These are phyloP conservation scores for Dendrocincla fuliginosa DNA, from an alignment of 2,797 vertebrate species.

Conservation along the genomic window DNA sequence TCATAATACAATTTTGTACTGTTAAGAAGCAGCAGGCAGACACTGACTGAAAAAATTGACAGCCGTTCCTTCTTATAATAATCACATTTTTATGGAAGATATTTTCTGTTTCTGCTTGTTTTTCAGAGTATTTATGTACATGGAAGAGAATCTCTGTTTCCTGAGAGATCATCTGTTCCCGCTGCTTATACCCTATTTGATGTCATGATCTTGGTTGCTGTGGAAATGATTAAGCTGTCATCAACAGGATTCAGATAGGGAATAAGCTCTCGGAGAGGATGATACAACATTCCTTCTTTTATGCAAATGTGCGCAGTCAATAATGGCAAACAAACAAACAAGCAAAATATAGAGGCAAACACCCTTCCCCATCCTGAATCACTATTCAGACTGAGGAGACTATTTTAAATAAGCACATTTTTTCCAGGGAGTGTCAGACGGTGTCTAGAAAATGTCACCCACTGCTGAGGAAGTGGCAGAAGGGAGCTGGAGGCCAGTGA, in stretches of 20 bases:
- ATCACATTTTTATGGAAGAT: background rate
- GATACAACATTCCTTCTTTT: conserved; percentile 20
- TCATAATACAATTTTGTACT: background rate
- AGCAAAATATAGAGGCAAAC: background rate
- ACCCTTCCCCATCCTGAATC: background rate
- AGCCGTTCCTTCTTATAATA: background rate
- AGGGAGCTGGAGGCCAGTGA: background rate
- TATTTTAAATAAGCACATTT: background rate
- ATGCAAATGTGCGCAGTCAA: conserved; percentile 47
- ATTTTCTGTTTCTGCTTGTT: background rate
- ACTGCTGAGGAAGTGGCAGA: background rate
- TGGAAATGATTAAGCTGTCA: conserved; percentile 69
- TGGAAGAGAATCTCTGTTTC: background rate
- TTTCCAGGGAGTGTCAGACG: background rate
- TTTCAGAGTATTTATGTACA: background rate
- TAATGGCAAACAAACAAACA: conserved; percentile 10
- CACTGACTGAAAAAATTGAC: background rate
- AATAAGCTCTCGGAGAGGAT: conserved; percentile 39
- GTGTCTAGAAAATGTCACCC: background rate
- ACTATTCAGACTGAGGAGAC: background rate
- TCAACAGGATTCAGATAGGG: conserved; percentile 37
- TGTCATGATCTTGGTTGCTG: conserved; percentile 56
- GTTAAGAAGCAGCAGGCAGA: background rate
- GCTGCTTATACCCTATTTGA: background rate
- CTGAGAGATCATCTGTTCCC: conserved; percentile 47